phyloP scores from a whole-genome alignment of 30 jellyfish, hydroid and myxozoan genomes.

The Euphysa ruthae region DNA sequence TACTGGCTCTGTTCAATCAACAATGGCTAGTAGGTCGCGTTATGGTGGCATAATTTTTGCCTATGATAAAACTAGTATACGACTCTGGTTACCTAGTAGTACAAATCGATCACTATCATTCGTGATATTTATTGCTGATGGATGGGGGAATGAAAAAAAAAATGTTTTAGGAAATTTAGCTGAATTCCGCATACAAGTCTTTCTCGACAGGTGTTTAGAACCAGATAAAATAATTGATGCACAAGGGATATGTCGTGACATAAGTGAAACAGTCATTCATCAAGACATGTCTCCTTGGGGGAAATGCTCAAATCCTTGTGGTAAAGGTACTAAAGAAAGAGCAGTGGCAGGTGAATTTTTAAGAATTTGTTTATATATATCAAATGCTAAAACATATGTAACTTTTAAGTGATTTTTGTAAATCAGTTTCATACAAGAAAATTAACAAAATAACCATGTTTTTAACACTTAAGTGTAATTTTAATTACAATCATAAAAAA shows the following conservation, averaged over 20 bases:
- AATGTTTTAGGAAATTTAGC: conserved; percentile 9
- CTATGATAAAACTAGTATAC: conserved; percentile 44
- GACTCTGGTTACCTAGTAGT: conserved; percentile 95
- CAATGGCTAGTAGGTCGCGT: conserved; percentile 28
- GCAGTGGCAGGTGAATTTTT: conserved; percentile 39
- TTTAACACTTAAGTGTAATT: no score
- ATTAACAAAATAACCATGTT: no score
- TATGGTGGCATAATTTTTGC: conserved; percentile 90
- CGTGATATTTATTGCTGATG: conserved; percentile 51
- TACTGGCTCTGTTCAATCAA: conserved; percentile 68
- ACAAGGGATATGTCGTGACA: conserved; percentile 71
- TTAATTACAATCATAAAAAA: no score
- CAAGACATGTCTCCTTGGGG: conserved; percentile 67
- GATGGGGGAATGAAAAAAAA: conserved; percentile 69
- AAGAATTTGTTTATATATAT: no score
- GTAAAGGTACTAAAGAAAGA: conserved; percentile 42
- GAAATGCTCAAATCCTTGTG: conserved; percentile 69
- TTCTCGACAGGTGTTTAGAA: conserved; percentile 47
- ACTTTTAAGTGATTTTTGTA: no score
- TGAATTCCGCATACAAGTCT: conserved; percentile 45
- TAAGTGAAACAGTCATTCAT: conserved; percentile 39
- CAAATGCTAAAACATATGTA: no score
- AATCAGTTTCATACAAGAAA: no score
- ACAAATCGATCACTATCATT: conserved; percentile 33
- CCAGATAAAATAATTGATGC: conserved; percentile 51